Base-by-base conservation (phyloP, 1,140 invertebrate genomes). In the Neoseiulus cucumeris region DNA sequence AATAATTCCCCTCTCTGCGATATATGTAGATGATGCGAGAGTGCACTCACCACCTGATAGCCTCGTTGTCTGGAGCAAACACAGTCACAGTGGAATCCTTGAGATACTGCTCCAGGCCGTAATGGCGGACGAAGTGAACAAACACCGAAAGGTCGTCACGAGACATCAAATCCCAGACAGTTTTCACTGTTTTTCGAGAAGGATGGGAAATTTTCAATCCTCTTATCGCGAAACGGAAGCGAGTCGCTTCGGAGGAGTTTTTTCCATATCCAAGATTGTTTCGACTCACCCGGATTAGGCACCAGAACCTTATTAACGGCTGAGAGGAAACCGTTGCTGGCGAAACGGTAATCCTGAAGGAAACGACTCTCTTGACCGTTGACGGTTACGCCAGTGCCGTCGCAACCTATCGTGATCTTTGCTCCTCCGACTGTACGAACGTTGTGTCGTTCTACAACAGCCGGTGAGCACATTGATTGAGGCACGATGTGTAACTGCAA, bases 271-370 rank as follows among this genome's bases (percentile, higher is more conserved):
- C 33, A 39, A 9, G 33, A 4, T 4, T 25, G 22, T 6, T 59
- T 33, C 14, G 14, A n/a, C 22, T 25, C 4, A 59, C 51, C 51
- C 22, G 17, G 51, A 25, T 59, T 33, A 17, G 51, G 51, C 17
- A 59, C 51, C 25, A 59, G 17, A 12, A 59, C 51, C 51, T 59
- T 59, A 33, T 25, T 59, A 4, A 59, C 51, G 51, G 22, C 51
- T 12, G 51, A 59, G 9, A 59, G 14, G 51, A 59, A 59, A 25
- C 51, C 51, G 51, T 59, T 59, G 51, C 22, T 59, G 51, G 51
- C 51, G 22, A 59, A 59, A n/a, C 51, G 51, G 22, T 59, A 59
- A 25, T 59, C 51, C 51, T 59, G 51, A 25, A 59, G 51, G 9
- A 59, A 59, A 33, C 51, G 51, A 29, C 25, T 59, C 51, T 59